Conservation (phyloP, 2,888 invertebrate genomes). For the Odontothrips loti region DNA sequence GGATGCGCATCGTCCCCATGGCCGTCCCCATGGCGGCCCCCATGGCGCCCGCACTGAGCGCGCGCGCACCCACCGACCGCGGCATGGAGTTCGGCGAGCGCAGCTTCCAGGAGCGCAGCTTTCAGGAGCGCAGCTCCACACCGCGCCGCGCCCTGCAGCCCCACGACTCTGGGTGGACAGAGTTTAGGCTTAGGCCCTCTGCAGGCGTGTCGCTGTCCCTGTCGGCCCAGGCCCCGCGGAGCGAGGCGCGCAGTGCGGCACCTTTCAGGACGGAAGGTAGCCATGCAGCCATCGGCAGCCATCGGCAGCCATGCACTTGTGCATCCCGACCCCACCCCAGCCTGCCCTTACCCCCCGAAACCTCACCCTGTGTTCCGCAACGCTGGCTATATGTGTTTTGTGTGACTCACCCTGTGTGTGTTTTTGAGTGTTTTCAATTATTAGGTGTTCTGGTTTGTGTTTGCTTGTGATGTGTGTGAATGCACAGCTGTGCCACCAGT, state of each 20-base stretch:
- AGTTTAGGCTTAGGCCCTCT: too few relatives aligned
- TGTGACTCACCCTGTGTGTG: not conserved
- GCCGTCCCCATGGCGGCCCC: not conserved
- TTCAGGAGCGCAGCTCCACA: constrained; percentile 3
- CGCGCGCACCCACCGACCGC: constrained; percentile 13
- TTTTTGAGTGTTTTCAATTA: not conserved
- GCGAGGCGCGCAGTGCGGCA: not conserved
- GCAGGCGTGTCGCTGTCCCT: too few relatives aligned
- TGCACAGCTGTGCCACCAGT: not conserved
- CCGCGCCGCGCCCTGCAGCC: constrained; percentile 20
- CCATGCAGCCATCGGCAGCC: too few relatives aligned
- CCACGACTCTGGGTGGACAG: constrained; percentile 9
- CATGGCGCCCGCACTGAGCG: not conserved
- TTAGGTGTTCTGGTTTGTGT: not conserved
- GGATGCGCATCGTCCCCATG: constrained; percentile 20
- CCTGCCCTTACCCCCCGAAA: too few relatives aligned
- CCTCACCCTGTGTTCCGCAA: too few relatives aligned
- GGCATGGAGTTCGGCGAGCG: constrained; percentile 12
- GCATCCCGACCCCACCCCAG: not conserved
- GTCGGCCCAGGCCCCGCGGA: not conserved
- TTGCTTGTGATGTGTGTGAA: not conserved
- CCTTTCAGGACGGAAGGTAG: constrained; percentile 15
- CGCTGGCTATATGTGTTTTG: too few relatives aligned
- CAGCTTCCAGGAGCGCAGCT: not conserved
- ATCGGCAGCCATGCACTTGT: not conserved